Conservation (phyloP, 2,888 invertebrate species). For the Xestia c-nigrum region DNA sequence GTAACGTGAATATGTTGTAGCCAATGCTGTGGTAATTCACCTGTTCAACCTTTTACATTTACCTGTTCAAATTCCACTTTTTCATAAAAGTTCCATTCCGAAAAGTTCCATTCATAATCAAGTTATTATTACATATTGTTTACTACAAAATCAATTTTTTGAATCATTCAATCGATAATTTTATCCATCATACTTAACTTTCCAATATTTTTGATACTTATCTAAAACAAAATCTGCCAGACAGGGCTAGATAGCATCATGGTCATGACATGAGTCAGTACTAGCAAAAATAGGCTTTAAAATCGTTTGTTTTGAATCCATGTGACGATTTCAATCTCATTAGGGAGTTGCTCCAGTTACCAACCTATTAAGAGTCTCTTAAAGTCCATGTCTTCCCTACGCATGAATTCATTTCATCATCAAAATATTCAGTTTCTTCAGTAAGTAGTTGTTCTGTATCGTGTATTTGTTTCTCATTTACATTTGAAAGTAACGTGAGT, state of each 20-base stretch:
- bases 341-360: neutral
- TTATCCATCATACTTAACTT: neutral
- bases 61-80: slow-evolving; percentile 18
- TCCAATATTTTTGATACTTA: neutral
- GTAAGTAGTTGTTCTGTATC: slow-evolving; percentile 1
- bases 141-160: slow-evolving; percentile 1
- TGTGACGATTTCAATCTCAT: neutral
- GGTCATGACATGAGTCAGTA: neutral
- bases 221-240: neutral
- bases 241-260: neutral
- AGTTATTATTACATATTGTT: neutral
- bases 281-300: neutral
- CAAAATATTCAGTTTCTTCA: neutral
- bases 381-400: neutral
- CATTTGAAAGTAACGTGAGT: slow-evolving; percentile 45
- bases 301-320: neutral
- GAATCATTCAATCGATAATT: neutral
- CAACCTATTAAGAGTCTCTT: neutral
- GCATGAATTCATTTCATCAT: neutral
- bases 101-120: neutral
- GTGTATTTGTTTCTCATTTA: slow-evolving; percentile 35
- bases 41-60: slow-evolving; percentile 10
- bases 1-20: neutral
- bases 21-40: neutral
- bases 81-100: neutral